These are phyloP conservation scores for Colletes latitarsis DNA, from an alignment of 1,140 invertebrate genomes.

Conservation along the genomic window DNA sequence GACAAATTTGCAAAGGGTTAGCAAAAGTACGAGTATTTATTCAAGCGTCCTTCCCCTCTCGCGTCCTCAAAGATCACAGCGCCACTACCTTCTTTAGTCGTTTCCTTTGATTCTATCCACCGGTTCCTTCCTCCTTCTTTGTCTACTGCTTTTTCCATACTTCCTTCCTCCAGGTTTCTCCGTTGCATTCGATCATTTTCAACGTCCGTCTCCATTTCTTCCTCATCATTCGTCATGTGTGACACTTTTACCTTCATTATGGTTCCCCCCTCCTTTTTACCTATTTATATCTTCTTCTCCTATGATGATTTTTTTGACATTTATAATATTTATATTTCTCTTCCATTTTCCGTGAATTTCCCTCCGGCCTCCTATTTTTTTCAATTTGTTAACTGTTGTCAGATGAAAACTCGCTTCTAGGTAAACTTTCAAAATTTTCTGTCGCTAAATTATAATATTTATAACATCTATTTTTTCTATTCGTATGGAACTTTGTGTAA, in stretches of 20 bases:
- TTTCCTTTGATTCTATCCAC: slow-evolving; percentile 16
- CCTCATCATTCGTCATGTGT: neutral
- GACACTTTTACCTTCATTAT: neutral
- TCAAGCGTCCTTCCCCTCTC: slow-evolving; percentile 54
- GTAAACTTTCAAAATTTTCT: too few relatives aligned
- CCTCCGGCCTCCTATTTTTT: too few relatives aligned
- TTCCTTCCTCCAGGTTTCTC: neutral
- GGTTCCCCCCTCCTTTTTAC: neutral
- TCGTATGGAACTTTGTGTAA: too few relatives aligned
- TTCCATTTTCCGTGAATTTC: too few relatives aligned
- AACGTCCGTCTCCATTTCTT: neutral
- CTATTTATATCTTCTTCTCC: neutral
- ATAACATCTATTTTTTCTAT: too few relatives aligned
- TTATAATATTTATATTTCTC: too few relatives aligned
- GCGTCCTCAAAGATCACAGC: slow-evolving; percentile 37
- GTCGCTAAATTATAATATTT: too few relatives aligned
- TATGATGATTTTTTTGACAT: too few relatives aligned
- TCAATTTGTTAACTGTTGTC: too few relatives aligned
- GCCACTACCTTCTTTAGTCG: slow-evolving; percentile 8
- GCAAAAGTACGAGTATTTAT: slow-evolving; percentile 62
- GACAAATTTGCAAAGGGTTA: slow-evolving; percentile 67
- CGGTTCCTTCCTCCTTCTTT: neutral
- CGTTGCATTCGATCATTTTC: neutral
- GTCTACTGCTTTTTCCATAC: neutral
- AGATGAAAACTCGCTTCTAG: too few relatives aligned